Conservation (phyloP, 2,888 invertebrate genomes). For the Notodonta dromedarius region DNA sequence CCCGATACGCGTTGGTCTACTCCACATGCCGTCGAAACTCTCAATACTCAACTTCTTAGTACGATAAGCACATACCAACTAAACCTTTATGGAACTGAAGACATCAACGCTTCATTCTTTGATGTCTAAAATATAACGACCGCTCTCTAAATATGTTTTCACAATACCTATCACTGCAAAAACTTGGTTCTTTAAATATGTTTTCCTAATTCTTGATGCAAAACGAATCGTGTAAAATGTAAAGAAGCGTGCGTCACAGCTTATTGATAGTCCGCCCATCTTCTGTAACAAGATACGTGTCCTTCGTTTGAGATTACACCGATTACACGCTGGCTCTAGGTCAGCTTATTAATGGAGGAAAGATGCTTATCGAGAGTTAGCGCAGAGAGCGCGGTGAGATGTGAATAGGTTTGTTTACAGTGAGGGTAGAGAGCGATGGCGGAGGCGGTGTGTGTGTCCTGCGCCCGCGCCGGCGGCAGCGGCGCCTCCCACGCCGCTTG, state of each 20-base stretch:
- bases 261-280: slow-evolving; percentile 3
- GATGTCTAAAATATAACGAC: background rate
- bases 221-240: background rate
- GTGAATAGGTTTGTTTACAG: slow-evolving; percentile 77
- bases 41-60: slow-evolving; percentile 28
- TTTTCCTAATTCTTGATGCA: background rate
- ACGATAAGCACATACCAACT: slow-evolving; percentile 11
- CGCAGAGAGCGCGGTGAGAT: slow-evolving; percentile 50
- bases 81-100: slow-evolving; percentile 8
- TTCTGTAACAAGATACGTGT: slow-evolving; percentile 7
- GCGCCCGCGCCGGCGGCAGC: slow-evolving; percentile 51
- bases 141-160: background rate
- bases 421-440: slow-evolving; percentile 60
- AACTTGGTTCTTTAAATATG: background rate
- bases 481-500: slow-evolving; percentile 83
- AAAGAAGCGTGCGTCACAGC: background rate
- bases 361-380: slow-evolving; percentile 38
- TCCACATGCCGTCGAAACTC: slow-evolving; percentile 70
- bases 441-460: slow-evolving; percentile 69
- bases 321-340: slow-evolving; percentile 18
- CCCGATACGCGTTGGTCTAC: slow-evolving; percentile 48
- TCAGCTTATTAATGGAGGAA: slow-evolving; percentile 35
- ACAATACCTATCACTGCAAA: background rate
- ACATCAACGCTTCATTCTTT: background rate
- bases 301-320: slow-evolving; percentile 6